phyloP scores from a whole-genome alignment of 2,888 invertebrate genomes.

The Eilema depressum region DNA sequence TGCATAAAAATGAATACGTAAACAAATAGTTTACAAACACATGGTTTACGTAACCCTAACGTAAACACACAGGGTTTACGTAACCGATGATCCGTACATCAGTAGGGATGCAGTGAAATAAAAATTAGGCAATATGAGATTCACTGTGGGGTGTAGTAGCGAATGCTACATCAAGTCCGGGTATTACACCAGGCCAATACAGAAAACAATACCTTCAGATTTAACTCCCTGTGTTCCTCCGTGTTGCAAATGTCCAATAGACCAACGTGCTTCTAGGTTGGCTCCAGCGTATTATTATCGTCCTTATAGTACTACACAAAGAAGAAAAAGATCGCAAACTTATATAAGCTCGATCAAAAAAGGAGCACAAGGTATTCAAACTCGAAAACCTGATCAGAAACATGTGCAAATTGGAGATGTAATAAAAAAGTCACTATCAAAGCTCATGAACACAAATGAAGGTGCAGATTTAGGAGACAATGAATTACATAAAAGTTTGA shows the following conservation, averaged over 20 bases:
- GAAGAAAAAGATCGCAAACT: neutral
- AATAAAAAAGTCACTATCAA: neutral
- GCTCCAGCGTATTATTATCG: neutral
- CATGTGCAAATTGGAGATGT: constrained; percentile 1
- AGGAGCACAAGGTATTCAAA: neutral
- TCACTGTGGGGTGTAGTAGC: constrained; percentile 3
- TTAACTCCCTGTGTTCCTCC: neutral
- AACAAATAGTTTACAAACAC: neutral
- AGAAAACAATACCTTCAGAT: neutral
- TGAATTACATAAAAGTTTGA: neutral
- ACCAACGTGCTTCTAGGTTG: neutral
- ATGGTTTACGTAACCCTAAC: neutral
- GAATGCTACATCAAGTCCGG: neutral
- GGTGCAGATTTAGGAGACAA: neutral
- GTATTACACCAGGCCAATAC: neutral
- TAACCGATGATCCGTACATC: too few species aligned
- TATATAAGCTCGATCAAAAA: neutral
- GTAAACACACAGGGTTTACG: neutral
- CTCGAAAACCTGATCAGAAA: neutral
- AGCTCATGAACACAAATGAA: neutral
- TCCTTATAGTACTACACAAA: neutral
- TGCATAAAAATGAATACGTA: constrained; percentile 5
- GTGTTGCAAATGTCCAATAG: neutral
- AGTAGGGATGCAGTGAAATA: neutral
- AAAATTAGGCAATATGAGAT: constrained; percentile 1